Evolutionary conservation across 2,888 invertebrate genomes (phyloP).

Genomic region (Rambutsinella grinnellia): DNA sequence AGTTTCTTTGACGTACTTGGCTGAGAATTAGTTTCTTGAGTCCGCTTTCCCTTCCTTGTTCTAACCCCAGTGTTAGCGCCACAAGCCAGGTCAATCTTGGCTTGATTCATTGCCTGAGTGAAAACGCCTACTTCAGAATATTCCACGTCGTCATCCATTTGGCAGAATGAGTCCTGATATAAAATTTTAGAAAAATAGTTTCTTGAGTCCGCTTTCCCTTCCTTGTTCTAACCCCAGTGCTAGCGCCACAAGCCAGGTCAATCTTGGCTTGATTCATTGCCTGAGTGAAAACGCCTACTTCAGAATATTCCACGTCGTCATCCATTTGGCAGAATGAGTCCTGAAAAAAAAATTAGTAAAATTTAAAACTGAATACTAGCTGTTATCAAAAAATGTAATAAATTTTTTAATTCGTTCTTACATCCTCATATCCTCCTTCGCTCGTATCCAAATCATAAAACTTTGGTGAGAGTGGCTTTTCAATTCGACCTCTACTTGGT

Average conservation of each 20-base stretch:
- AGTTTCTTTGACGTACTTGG: too few relatives aligned
- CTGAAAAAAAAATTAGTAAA: conserved; percentile 68
- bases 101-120: conserved; percentile 64
- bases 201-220: too few relatives aligned
- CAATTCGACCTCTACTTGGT: conserved; percentile 29
- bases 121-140: conserved; percentile 61
- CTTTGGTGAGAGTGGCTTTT: conserved; percentile 37
- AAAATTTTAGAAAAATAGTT: too few relatives aligned
- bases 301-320: conserved; percentile 71
- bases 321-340: conserved; percentile 78
- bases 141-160: conserved; percentile 74
- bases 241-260: conserved; percentile 35
- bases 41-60: too few relatives aligned
- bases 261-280: conserved; percentile 60
- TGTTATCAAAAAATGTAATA: neutral
- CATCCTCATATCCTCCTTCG: conserved; percentile 22
- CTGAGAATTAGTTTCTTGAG: too few relatives aligned
- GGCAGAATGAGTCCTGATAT: conserved; percentile 79
- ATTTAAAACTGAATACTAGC: conserved; percentile 4
- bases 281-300: conserved; percentile 63
- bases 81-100: conserved; percentile 48
- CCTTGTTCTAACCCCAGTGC: conserved; percentile 2
- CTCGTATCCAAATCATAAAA: conserved; percentile 4
- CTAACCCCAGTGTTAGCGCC: neutral
- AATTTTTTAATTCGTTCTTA: neutral